Evolutionary conservation across 2,888 invertebrate species (phyloP), one percentile per base, ranked within the genome.

Genomic region (Peribatodes rhomboidaria): DNA sequence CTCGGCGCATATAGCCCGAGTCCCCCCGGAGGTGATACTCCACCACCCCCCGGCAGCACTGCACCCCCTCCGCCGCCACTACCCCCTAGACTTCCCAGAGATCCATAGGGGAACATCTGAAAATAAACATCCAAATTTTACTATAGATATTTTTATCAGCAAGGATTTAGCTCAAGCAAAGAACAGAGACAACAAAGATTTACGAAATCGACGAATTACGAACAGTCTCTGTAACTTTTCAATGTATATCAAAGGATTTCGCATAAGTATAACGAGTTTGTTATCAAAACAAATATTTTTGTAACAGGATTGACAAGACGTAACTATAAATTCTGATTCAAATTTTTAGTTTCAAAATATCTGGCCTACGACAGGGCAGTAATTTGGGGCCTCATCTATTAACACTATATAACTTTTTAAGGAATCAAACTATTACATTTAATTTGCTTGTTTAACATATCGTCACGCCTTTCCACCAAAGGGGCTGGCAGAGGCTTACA

Each of bases 51-150:
- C 44, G 81, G 77, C 73, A 84, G 70, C 65, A 81, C 83, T 0
- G 84, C 87, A 0, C 89, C 88, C 0, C 85, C 86, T 6, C 81
- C 78, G 44, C 83, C 76, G 41, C 78, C 79, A 11, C 81, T 77
- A 70, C 95, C 95, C 13, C 85, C 83, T 52, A 88, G 73, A 0
- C 88, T 97, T 83, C 97, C 96, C 83, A 97, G 95, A 81, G 95
- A 96, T 72, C 98, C 97, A 92, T 98, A 98, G 77, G 97, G 98
- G 94, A 98, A 98, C 81, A 99, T 96, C 98, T 98, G 94, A 0
- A 66, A 60, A 44, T 9, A 18, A 9, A 0, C 9, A 42, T 18
- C 9, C 9, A 18, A 10, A 16, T 11, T 0, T 14, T 33, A 20
- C 33, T 1, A 44, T 0, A 9, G n/a, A n/a, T 6, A 16, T 41